Evolutionary conservation across 1,140 invertebrate genomes (phyloP), one percentile per base, ranked within the genome.

Genomic region (Sarcophaga bullata): DNA sequence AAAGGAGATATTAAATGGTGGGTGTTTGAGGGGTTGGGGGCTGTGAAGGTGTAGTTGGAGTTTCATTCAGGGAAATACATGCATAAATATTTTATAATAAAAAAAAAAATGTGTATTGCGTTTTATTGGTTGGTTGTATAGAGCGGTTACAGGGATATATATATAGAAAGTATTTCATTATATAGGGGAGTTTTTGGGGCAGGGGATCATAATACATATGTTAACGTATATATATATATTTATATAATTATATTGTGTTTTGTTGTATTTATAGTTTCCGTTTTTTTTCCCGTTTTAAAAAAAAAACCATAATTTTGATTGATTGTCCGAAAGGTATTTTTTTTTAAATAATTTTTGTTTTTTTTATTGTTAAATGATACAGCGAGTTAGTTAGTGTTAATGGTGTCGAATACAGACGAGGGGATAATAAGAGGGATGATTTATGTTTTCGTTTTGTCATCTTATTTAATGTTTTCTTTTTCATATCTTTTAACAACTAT

Each of bases 311-410:
- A 76, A 76, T 76, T 76, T 76, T 48, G 73, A 76, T 76, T 76
- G 73, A 76, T 76, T 76, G 73, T 76, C 73, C 73, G 73, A 76
- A 76, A 76, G 73, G 46, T 75, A 75, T 37, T 46, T 75, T 10
- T 15, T 58, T 15, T 58, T n/a, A n/a, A 58, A n/a, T 58, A 58
- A n/a, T 17, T 68, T 68, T n/a, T n/a, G n/a, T n/a, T n/a, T n/a
- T n/a, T n/a, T 68, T 68, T 68, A 68, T 68, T 68, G 62, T 68
- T 68, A 17, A 17, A 19, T 68, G 17, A 15, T 3, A n/a, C n/a
- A 58, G 13, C 15, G 54, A 58, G 10, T n/a, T 17, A 68, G 10
- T 9, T 68, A 17, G 17, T n/a, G 62, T 15, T 37, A 37, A 2
- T 6, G 7, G 62, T 5, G 62, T 68, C 8, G n/a, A 68, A 68